Conservation (phyloP, 2,888 invertebrate species). For the Drymonia ruficornis region DNA sequence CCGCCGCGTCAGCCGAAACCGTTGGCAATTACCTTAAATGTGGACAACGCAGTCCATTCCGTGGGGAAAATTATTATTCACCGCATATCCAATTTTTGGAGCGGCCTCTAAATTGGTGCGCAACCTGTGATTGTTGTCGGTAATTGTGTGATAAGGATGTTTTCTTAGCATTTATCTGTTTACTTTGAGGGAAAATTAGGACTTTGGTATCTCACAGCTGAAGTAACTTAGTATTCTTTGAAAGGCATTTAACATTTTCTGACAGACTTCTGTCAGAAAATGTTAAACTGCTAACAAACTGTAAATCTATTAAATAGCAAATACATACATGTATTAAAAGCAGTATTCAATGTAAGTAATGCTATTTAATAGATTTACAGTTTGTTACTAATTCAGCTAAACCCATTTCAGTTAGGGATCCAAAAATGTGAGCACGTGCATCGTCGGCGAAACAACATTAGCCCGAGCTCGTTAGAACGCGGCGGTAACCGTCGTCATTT, state of each 20-base stretch:
- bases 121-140: constrained; percentile 67
- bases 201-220: no score
- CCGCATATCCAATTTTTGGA: constrained; percentile 78
- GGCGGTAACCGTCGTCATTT: constrained; percentile 56
- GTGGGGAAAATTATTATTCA: constrained; percentile 80
- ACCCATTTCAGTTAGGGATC: constrained; percentile 14
- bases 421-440: constrained; percentile 28
- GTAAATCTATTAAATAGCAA: no score
- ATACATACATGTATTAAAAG: no score
- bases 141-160: constrained; percentile 41
- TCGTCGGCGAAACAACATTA: constrained; percentile 62
- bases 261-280: no score
- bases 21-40: constrained; percentile 83
- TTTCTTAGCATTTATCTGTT: constrained; percentile 9
- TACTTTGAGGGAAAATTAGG: background rate
- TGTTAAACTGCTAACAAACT: no score
- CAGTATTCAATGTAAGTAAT: no score
- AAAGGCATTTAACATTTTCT: no score
- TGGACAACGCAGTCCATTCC: constrained; percentile 79
- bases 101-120: constrained; percentile 66
- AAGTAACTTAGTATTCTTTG: no score
- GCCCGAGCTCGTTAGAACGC: constrained; percentile 59
- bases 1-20: constrained; percentile 80
- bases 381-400: constrained; percentile 23
- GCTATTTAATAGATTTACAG: constrained; percentile 12